phyloP scores from a whole-genome alignment of 35 echinoderm and acorn worm genomes.

The Apostichopus californicus region DNA sequence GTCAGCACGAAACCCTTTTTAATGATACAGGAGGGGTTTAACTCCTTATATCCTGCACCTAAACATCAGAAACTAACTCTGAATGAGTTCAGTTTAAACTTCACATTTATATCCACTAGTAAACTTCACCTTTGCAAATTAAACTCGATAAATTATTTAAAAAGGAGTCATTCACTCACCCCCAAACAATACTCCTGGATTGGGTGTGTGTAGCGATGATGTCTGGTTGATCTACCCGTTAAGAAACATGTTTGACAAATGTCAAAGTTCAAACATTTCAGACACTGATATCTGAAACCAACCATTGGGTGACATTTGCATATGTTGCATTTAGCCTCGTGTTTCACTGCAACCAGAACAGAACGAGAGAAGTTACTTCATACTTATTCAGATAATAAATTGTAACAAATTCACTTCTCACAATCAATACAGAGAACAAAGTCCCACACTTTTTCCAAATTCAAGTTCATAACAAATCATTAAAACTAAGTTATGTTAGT shows the following conservation, averaged over 20 bases:
- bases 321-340: constrained; percentile 89
- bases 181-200: constrained; percentile 81
- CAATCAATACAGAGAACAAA: no score
- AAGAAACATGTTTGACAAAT: constrained; percentile 96
- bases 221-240: constrained; percentile 61
- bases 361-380: no score
- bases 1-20: no score
- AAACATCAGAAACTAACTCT: not conserved
- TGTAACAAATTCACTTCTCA: no score
- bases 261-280: constrained; percentile 95
- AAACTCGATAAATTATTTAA: not conserved
- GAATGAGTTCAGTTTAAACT: no score
- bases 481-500: no score
- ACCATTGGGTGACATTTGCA: constrained; percentile 86
- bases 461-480: no score
- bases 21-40: no score
- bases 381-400: no score
- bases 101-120: no score
- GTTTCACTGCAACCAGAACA: constrained; percentile 75
- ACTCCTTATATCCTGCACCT: no score
- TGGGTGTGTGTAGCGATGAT: constrained; percentile 86
- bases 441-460: no score
- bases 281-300: constrained; percentile 86
- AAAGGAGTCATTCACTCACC: constrained; percentile 44
- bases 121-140: not conserved